A percentile compares a stretch with the other conserved stretches of the same genome.
These are phyloP conservation scores for Tetrao urogallus DNA, from an alignment of 2,113 vertebrate species.

Conservation along the genomic window DNA sequence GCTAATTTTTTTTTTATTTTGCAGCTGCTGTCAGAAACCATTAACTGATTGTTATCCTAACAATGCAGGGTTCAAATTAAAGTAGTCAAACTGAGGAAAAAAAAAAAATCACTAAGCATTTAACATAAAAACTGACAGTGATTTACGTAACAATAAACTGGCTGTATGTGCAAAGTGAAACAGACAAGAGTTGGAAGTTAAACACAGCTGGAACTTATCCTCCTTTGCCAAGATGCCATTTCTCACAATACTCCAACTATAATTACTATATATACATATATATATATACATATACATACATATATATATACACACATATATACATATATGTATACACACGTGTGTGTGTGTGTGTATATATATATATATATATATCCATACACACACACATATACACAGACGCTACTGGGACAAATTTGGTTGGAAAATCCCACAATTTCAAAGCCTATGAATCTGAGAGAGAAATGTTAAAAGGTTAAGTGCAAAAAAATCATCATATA, in stretches of 20 bases:
- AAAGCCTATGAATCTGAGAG: accelerated
- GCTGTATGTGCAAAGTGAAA: not conserved
- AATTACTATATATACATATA: no score
- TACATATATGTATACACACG: no score
- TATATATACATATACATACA: no score
- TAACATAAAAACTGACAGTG: not conserved
- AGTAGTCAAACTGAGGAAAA: not conserved
- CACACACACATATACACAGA: no score
- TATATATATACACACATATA: no score
- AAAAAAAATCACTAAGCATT: not conserved
- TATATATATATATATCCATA: no score
- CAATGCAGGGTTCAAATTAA: not conserved
- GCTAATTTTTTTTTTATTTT: no score
- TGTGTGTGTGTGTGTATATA: no score
- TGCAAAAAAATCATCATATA: not conserved
- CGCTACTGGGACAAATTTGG: not conserved
- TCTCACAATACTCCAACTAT: not conserved
- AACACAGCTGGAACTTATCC: not conserved
- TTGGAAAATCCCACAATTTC: accelerated
- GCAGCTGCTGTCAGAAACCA: not conserved
- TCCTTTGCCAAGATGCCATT: not conserved
- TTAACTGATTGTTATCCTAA: not conserved
- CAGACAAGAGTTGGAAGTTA: not conserved
- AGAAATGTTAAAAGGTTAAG: not conserved
- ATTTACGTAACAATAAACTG: not conserved